Conservation (phyloP, 2,797 vertebrate species). For the Nothura maculosa region DNA sequence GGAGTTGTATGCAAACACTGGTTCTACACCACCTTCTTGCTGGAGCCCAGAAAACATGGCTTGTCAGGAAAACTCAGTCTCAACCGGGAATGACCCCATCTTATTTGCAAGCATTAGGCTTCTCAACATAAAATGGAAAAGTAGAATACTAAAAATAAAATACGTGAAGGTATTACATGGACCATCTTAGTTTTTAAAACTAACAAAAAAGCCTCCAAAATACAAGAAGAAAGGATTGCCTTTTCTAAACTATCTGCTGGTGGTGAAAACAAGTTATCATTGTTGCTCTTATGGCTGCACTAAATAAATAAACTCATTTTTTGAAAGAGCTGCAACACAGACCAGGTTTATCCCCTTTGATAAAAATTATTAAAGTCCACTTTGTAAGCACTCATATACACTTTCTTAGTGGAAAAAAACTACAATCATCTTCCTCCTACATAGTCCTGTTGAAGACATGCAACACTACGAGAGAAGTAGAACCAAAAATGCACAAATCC, state of each 20-base stretch:
- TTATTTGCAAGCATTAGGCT: neutral
- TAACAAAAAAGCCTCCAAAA: too few relatives aligned
- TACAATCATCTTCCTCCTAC: neutral
- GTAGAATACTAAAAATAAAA: neutral
- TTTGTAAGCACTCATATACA: conserved; percentile 29
- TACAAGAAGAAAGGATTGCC: neutral
- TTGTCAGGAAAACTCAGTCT: neutral
- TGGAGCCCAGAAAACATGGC: neutral
- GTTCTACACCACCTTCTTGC: neutral
- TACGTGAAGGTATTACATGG: neutral
- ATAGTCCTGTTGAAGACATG: conserved; percentile 44
- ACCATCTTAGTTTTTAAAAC: neutral
- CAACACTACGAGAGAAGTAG: neutral
- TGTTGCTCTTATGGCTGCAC: neutral
- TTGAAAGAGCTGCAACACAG: neutral
- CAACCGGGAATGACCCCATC: neutral
- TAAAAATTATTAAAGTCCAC: conserved; percentile 53
- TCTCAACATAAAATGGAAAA: neutral
- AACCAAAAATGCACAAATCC: neutral
- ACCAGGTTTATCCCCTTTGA: conserved; percentile 16
- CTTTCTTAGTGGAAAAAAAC: conserved; percentile 37
- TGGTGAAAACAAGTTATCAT: conserved; percentile 19
- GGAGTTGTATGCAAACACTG: neutral
- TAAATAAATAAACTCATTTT: neutral
- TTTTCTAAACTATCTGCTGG: neutral